Base-by-base conservation (phyloP, 1,140 invertebrate species). In the Telenomus remus region DNA sequence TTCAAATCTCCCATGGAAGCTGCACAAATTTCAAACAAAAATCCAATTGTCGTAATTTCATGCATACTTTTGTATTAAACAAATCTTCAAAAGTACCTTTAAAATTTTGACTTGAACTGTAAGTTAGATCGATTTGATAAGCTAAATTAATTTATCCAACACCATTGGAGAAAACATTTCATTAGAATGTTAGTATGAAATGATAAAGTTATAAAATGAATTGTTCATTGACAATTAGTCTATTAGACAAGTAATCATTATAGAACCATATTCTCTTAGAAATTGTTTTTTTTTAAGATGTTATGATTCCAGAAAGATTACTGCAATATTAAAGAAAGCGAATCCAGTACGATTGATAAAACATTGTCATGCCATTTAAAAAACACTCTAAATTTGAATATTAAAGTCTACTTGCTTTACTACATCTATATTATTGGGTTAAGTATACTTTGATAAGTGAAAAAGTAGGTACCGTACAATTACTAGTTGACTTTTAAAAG, bases 381-480 rank as follows among this genome's bases (percentile, higher is more conserved):
- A 56, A 66, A 73, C 14, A 72, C 9, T 37, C 5, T 27, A 65
- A 60, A 63, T 43, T 59, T 14, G 39, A 10, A 65, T 10, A 60
- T 44, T 71, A 76, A 74, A 66, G 70, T 79, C 76, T 78, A 66
- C 70, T 59, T 72, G 73, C 2, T 4, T 39, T 35, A 35, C 79
- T 84, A 84, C 43, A 72, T 79, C 80, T 84, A 84, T 73, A 73
- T 82, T 81, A 82, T 44, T 81, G 70, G 84, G 69, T 77, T 72
- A 65, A 86, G 84, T 80, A 86, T 84, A 86, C 86, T 88, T 87
- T 87, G 87, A 87, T 84, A 86, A 87, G 85, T 83, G 83, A 81
- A 80, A 83, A 87, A 87, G 87, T 87, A 85, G 87, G 87, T 86
- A 86, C 84, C 85, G 83, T 84, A 71, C 83, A 78, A 82, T 70